A percentile compares a stretch with the other conserved stretches of the same genome.
phyloP scores from a whole-genome alignment of 2,888 invertebrate genomes.

The Drosophila eohydei region DNA sequence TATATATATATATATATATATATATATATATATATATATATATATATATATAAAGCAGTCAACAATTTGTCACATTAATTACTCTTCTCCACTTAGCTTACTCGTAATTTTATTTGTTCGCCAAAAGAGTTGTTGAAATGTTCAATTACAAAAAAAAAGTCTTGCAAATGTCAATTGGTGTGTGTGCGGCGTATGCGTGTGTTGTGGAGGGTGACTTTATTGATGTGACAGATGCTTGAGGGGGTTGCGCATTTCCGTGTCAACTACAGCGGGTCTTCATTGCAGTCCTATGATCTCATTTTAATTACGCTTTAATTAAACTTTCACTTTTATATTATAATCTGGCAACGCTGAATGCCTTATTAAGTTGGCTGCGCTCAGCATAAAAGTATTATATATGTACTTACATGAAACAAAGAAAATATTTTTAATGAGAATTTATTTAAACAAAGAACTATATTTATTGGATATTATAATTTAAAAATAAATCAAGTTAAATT shows the following conservation, averaged over 20 bases:
- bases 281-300: not conserved
- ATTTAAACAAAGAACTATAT: no score
- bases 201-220: conserved; percentile 5
- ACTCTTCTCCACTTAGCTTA: conserved; percentile 19
- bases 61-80: conserved; percentile 50
- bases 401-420: no score
- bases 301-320: not conserved
- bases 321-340: not conserved
- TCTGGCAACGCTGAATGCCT: not conserved
- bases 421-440: no score
- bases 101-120: conserved; percentile 43
- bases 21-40: conserved; percentile 15
- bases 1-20: not conserved
- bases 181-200: not conserved
- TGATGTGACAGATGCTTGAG: not conserved
- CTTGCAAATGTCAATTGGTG: conserved; percentile 31
- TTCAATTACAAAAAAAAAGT: conserved; percentile 45
- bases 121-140: conserved; percentile 54
- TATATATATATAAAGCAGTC: conserved; percentile 26
- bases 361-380: not conserved
- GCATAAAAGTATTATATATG: not conserved
- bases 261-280: not conserved
- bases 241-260: not conserved
- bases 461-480: no score
- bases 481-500: no score